These are phyloP conservation scores for Oncorhynchus mykiss DNA, from an alignment of 2,113 vertebrate genomes.

Conservation along the genomic window DNA sequence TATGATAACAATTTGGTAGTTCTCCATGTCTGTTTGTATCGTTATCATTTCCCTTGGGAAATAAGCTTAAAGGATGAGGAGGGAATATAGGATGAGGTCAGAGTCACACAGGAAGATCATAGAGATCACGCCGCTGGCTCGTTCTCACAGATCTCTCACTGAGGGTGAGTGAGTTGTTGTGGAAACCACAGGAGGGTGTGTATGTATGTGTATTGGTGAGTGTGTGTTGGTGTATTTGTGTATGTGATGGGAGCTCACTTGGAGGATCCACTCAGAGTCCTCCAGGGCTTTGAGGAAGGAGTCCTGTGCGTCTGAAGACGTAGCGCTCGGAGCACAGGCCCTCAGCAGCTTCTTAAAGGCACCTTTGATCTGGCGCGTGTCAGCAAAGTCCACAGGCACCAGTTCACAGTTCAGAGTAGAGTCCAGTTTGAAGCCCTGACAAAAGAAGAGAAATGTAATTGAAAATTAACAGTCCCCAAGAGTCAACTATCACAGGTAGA, in stretches of 20 bases:
- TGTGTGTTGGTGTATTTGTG: too few species aligned
- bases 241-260: constrained; percentile 72
- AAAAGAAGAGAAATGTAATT: constrained; percentile 22
- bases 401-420: constrained; percentile 93
- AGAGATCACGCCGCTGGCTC: constrained; percentile 8
- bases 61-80: constrained; percentile 42
- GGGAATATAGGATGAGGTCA: constrained; percentile 20
- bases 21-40: constrained; percentile 32
- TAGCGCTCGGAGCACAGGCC: constrained; percentile 89
- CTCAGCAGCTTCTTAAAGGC: constrained; percentile 96
- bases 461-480: background rate
- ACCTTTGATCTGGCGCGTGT: constrained; percentile 89
- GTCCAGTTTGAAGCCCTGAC: constrained; percentile 90
- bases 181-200: background rate
- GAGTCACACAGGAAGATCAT: constrained; percentile 39
- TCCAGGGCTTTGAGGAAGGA: constrained; percentile 91
- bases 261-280: constrained; percentile 95
- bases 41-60: constrained; percentile 52
- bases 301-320: constrained; percentile 82
- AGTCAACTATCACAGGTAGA: background rate
- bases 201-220: background rate
- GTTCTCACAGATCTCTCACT: constrained; percentile 40
- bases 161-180: background rate
- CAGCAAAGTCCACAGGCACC: constrained; percentile 93
- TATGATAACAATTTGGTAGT: constrained; percentile 11